Evolutionary conservation across 1,140 invertebrate genomes (phyloP).

Genomic region (Catajapyx aquilonaris): DNA sequence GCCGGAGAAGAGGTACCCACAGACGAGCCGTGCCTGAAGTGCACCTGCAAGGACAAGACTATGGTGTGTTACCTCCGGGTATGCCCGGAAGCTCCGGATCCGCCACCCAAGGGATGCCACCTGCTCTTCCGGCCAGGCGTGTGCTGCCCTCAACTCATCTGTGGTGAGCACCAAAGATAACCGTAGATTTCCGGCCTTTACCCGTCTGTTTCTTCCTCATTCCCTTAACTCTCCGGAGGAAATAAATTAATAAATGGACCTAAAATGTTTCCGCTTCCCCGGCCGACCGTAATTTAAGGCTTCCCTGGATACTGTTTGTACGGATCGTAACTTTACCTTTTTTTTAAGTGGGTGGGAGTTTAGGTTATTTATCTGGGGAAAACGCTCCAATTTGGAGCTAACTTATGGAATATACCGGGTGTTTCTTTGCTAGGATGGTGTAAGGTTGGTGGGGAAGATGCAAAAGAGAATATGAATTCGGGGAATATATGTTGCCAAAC

Average conservation of each 20-base stretch:
- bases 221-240: constrained; percentile 2
- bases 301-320: too few relatives aligned
- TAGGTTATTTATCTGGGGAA: too few relatives aligned
- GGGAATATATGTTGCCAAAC: too few relatives aligned
- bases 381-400: too few relatives aligned
- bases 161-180: constrained; percentile 24
- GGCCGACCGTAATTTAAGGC: too few relatives aligned
- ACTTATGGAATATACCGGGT: too few relatives aligned
- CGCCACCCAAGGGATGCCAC: constrained; percentile 45
- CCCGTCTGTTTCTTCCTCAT: constrained; percentile 1
- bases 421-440: too few relatives aligned
- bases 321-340: too few relatives aligned
- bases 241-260: constrained; percentile 8
- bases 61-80: constrained; percentile 52
- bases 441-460: too few relatives aligned
- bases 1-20: constrained; percentile 29
- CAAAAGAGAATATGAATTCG: too few relatives aligned
- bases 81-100: constrained; percentile 46
- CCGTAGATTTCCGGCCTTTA: background rate
- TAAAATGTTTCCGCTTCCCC: too few relatives aligned
- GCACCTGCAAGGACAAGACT: constrained; percentile 43
- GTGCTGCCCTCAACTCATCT: constrained; percentile 55
- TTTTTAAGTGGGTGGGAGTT: too few relatives aligned
- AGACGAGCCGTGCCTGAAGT: constrained; percentile 50
- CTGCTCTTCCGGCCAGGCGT: constrained; percentile 36